phyloP scores from a whole-genome alignment of 35 echinoderm and acorn worm genomes.

The Lytechinus variegatus region DNA sequence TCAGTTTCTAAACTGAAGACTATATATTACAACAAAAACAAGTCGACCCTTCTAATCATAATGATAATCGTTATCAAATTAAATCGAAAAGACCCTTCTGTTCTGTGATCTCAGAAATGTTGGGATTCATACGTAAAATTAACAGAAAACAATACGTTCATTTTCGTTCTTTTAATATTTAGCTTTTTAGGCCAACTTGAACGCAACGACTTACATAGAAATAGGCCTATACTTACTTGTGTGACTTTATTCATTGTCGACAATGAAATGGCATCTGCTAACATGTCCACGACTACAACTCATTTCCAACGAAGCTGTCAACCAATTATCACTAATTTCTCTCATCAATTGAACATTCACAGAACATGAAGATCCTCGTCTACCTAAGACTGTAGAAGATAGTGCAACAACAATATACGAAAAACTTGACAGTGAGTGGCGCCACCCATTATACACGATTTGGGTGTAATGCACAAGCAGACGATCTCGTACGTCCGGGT shows the following conservation, averaged over 20 bases:
- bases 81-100: neutral
- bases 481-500: neutral
- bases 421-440: neutral
- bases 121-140: neutral
- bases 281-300: neutral
- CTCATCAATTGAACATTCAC: neutral
- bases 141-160: neutral
- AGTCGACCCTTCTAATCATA: too few relatives aligned
- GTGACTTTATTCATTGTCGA: neutral
- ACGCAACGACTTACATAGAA: too few relatives aligned
- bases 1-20: too few relatives aligned
- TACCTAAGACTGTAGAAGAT: neutral
- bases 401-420: neutral
- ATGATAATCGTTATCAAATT: neutral
- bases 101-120: neutral
- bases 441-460: neutral
- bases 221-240: slow-evolving; percentile 6
- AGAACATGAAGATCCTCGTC: neutral
- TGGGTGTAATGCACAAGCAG: neutral
- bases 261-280: neutral
- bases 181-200: neutral
- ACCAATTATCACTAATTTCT: neutral
- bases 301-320: neutral
- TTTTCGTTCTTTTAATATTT: neutral
- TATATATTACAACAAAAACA: too few relatives aligned